Evolutionary conservation across 2,797 vertebrate genomes (phyloP), one percentile per base, ranked within the genome.

Genomic region (Ambastaia sidthimunki): DNA sequence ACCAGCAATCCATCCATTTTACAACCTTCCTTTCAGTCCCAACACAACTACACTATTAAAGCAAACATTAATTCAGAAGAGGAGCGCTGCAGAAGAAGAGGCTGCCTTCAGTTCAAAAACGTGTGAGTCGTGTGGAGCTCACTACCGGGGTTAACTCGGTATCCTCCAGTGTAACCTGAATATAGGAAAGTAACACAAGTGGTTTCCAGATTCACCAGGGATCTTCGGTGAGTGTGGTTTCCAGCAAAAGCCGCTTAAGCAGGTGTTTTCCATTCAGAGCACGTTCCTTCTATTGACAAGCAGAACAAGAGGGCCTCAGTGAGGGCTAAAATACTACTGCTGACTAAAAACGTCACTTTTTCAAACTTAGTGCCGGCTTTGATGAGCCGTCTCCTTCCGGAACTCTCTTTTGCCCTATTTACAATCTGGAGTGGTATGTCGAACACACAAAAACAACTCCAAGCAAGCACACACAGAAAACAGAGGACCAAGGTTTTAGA

Each of bases 301-400:
- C 62, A 60, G 71, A 89, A 87, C 86, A 87, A 88, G 81, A 84
- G 86, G 67, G 69, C 72, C 81, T 85, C 84, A 88, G 82, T 89
- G 67, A 81, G 77, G 57, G 63, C 68, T 84, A 84, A 86, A 85
- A 85, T 87, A 85, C 87, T 84, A 85, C 86, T 88, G 84, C 83
- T 87, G 83, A 88, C 86, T 85, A 88, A 89, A 87, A 85, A 89
- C 85, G 84, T 86, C 83, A 87, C 88, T 86, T 88, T 87, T 84
- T 74, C 80, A 44, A 84, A 86, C 83, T 79, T 86, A 81, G 57
- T 85, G 82, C 74, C 48, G 52, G 52, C 83, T 87, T 87, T 86
- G 86, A 86, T 85, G 84, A 72, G 19, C 77, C 57, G 78, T 81
- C 80, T 69, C 79, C 80, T 83, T 83, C 77, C 65, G 54, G 55